A percentile compares a stretch with the other conserved stretches of the same genome.
Evolutionary conservation across 2,888 invertebrate species (phyloP).

Genomic region (Melanostoma mellinum): DNA sequence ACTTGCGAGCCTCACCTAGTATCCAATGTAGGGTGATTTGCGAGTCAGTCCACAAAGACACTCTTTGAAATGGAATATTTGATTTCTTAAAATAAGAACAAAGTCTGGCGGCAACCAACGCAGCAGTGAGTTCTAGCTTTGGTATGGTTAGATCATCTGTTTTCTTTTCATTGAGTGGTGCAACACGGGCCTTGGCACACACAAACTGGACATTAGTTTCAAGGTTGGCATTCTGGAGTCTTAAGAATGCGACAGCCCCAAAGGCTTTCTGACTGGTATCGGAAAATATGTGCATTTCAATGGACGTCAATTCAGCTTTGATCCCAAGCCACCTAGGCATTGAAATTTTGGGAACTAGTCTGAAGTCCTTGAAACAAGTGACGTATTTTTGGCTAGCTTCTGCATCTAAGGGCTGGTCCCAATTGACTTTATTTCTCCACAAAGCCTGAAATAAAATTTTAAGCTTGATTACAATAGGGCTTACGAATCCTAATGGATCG

Average conservation of each 20-base stretch:
- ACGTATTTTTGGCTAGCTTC: neutral
- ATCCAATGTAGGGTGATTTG: constrained; percentile 24
- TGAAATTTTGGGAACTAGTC: neutral
- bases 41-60: constrained; percentile 17
- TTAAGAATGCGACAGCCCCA: neutral
- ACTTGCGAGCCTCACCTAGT: constrained; percentile 2
- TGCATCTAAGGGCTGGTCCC: neutral
- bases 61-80: constrained; percentile 2
- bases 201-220: neutral
- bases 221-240: neutral
- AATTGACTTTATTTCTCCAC: neutral
- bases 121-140: constrained; percentile 16
- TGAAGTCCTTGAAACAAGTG: neutral
- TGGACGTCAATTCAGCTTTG: neutral
- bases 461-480: neutral
- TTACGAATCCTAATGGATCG: neutral
- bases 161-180: neutral
- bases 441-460: neutral
- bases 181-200: constrained; percentile 3
- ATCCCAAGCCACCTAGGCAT: neutral
- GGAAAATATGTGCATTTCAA: neutral
- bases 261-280: constrained; percentile 1
- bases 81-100: constrained; percentile 5
- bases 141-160: neutral
- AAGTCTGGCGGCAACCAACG: constrained; percentile 7